A percentile compares a stretch with the other conserved stretches of the same genome.
phyloP scores from a whole-genome alignment of 2,797 vertebrate genomes.

The Acanthiza pusilla region DNA sequence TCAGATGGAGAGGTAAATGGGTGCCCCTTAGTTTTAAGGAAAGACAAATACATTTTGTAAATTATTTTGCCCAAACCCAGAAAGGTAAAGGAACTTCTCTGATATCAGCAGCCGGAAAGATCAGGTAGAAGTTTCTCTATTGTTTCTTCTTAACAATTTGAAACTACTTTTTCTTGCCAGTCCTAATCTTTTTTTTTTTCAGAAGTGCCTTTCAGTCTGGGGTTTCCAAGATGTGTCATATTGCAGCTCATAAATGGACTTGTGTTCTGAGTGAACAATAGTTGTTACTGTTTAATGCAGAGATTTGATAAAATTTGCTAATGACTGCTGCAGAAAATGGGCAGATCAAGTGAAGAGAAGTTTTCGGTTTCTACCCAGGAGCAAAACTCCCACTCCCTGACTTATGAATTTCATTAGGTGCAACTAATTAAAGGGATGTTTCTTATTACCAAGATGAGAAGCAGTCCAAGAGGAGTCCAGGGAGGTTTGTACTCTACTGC shows the following conservation, averaged over 20 bases:
- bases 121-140: conserved; percentile 6
- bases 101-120: neutral
- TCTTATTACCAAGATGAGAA: conserved; percentile 37
- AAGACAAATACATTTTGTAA: neutral
- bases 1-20: neutral
- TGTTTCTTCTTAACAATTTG: conserved; percentile 36
- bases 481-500: neutral
- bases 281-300: conserved; percentile 54
- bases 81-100: neutral
- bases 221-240: conserved; percentile 50
- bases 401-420: conserved; percentile 45
- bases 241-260: conserved; percentile 58
- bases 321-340: conserved; percentile 46
- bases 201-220: conserved; percentile 36
- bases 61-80: neutral
- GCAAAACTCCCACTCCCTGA: conserved; percentile 10
- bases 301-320: conserved; percentile 61
- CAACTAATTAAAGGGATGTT: conserved; percentile 61
- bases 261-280: conserved; percentile 58
- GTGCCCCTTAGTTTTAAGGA: neutral
- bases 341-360: conserved; percentile 38
- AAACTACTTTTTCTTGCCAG: conserved; percentile 20
- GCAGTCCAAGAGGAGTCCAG: conserved; percentile 24
- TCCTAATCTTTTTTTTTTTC: neutral
- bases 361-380: conserved; percentile 40